Evolutionary conservation across 1,140 invertebrate species (phyloP), one percentile per base, ranked within the genome.

Genomic region (Globodera rostochiensis): DNA sequence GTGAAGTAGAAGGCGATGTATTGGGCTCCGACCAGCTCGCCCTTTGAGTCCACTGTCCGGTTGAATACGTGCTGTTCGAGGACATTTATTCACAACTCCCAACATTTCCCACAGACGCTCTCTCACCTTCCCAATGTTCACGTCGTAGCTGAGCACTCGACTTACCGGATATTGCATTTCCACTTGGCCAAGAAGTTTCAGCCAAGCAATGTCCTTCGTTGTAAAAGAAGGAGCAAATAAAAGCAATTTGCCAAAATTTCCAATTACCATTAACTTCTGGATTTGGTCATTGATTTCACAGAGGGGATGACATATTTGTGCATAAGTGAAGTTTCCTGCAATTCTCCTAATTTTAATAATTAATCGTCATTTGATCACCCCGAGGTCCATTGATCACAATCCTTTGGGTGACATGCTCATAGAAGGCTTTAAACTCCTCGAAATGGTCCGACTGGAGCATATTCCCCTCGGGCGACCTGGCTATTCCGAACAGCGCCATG

Each of bases 211-310:
- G 50, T 83, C 80, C 80, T 82, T 8, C 2, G 36, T 36, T 36
- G 36, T 36, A 36, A 36, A 36, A 36, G 6, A 80, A 25, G 21
- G 25, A 69, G 49, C 53, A 83, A 82, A 45, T 69, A n/a, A 25
- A 45, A 70, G 5, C 21, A 67, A 13, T 36, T 15, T 47, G 79
- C 9, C 47, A 9, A 13, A 76, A 76, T 67, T 75, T 53, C 49
- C n/a, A 77, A 36, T 84, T 71, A 86, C 84, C 84, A 85, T 85
- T 21, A 85, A 53, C 69, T 85, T 84, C 21, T 83, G 74, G 19
- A 85, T 25, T 76, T 85, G 84, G 21, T 87, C 84, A 57, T 85
- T 85, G 21, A 85, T 82, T 25, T 85, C 85, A 74, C 84, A 85
- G 49, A 85, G 74, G 45, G 84, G 84, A 46, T 85, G 25, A 66